phyloP scores from a whole-genome alignment of 2,113 vertebrate species.

The Entomyzon cyanotis region DNA sequence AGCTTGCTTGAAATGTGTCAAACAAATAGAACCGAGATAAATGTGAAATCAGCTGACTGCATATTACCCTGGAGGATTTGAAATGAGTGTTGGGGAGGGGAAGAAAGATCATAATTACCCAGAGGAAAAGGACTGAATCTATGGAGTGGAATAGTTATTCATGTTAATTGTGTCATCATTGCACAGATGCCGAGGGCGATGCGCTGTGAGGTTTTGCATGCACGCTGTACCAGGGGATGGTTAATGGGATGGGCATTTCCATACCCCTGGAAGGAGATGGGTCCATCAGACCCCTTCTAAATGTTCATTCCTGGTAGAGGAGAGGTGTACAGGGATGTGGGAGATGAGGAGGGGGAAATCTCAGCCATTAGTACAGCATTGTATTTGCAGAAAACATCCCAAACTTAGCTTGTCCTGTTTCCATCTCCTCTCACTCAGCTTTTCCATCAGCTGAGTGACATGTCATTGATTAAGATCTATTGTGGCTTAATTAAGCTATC shows the following conservation, averaged over 20 bases:
- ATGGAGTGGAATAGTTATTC: constrained; percentile 32
- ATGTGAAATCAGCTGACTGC: constrained; percentile 6
- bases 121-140: constrained; percentile 34
- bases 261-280: not conserved
- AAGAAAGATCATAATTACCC: constrained; percentile 40
- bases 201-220: not conserved
- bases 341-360: not conserved
- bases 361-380: not conserved
- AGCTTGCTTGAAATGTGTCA: constrained; percentile 14
- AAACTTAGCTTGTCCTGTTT: not conserved
- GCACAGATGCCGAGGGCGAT: not conserved
- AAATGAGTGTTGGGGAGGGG: not conserved
- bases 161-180: constrained; percentile 15
- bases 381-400: not conserved
- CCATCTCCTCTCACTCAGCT: not conserved
- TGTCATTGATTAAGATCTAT: not conserved
- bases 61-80: not conserved
- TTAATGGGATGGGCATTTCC: not conserved
- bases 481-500: not conserved
- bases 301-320: not conserved
- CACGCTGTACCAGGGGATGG: rapidly evolving
- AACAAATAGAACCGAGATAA: constrained; percentile 19
- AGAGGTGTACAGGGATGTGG: not conserved
- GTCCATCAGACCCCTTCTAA: not conserved
- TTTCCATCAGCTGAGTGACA: not conserved